phyloP scores from a whole-genome alignment of 1,140 invertebrate species.

The Coptotermes formosanus region DNA sequence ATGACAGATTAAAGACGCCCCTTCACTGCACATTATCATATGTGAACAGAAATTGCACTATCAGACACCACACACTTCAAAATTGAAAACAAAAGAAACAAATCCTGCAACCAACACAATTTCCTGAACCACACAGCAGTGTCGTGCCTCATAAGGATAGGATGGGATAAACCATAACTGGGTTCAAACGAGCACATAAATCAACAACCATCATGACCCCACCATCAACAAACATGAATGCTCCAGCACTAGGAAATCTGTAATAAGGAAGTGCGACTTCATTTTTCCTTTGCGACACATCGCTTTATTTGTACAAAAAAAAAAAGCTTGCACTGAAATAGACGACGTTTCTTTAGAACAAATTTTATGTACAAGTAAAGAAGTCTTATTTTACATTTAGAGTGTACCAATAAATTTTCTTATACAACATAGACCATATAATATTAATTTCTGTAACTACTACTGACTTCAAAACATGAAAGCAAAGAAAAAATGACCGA shows the following conservation, averaged over 20 bases:
- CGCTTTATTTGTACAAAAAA: constrained; percentile 3
- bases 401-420: not conserved
- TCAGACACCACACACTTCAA: too few relatives aligned
- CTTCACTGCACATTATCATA: not conserved
- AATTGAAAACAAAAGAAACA: not conserved
- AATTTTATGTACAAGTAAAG: not conserved
- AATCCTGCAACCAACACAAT: not conserved
- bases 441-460: not conserved
- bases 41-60: not conserved
- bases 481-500: not conserved
- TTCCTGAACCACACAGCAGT: not conserved
- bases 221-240: not conserved
- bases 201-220: not conserved
- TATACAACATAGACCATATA: not conserved
- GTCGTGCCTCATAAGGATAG: not conserved
- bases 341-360: not conserved
- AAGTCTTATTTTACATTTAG: not conserved
- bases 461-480: not conserved
- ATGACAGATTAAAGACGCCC: not conserved
- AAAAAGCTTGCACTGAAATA: not conserved
- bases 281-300: not conserved
- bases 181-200: not conserved
- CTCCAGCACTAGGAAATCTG: not conserved
- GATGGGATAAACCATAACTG: not conserved
- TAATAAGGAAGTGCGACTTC: not conserved